Evolutionary conservation across 2,797 vertebrate species (phyloP).

Genomic region (Leuciscus waleckii): DNA sequence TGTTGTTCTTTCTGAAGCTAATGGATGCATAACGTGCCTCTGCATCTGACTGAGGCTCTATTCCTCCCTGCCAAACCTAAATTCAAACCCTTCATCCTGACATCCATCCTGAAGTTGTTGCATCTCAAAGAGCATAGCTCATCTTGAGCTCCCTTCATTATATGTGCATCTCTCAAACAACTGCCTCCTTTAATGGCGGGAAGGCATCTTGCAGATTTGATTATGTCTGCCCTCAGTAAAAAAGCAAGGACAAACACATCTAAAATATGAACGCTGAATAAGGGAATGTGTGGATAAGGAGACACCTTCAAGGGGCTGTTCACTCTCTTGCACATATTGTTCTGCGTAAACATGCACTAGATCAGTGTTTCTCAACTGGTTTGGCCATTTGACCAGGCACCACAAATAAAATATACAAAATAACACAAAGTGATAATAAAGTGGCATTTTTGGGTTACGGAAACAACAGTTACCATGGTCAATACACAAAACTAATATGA

Average conservation of each 20-base stretch:
- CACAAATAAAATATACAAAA: too few species aligned
- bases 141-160: constrained; percentile 37
- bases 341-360: neutral
- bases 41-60: constrained; percentile 22
- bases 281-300: neutral
- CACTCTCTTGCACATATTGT: neutral
- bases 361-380: neutral
- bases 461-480: too few species aligned
- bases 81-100: constrained; percentile 41
- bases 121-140: constrained; percentile 38
- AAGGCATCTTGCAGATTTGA: constrained; percentile 47
- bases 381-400: neutral
- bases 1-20: constrained; percentile 28
- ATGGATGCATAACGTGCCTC: constrained; percentile 30
- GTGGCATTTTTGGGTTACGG: too few species aligned
- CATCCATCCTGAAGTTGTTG: constrained; percentile 24
- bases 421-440: too few species aligned
- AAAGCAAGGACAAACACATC: constrained; percentile 43
- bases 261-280: constrained; percentile 25
- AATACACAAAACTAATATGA: too few species aligned
- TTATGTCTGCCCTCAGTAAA: constrained; percentile 43
- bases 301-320: constrained; percentile 11
- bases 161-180: constrained; percentile 33
- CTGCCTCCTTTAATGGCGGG: constrained; percentile 23
- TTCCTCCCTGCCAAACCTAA: constrained; percentile 23